Base-by-base conservation (phyloP, 2,113 vertebrate species). In the Brienomyrus longianalis region DNA sequence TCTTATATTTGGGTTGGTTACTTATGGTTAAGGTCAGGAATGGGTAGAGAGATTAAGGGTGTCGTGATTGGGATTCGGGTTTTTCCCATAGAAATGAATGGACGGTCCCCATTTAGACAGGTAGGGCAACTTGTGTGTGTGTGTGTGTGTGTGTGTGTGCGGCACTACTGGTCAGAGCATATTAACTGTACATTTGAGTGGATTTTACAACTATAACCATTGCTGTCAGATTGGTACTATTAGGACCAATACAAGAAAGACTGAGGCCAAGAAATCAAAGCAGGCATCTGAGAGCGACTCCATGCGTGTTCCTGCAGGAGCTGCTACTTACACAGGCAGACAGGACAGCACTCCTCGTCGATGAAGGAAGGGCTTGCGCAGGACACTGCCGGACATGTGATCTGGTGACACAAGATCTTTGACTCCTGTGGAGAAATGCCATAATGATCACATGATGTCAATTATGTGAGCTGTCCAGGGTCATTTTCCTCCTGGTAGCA, bases 301-400 rank as follows among this genome's bases (percentile, higher is more conserved):
- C 5, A 9, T 2, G 3, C 17, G 11, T 54, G 39, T 39, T 39
- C 52, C 19, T 19, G 9, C 21, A 70, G 83, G 31, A 80, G 47
- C 56, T 27, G 17, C 10, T 93, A 97, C 98, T 99, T 92, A 99
- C 98, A 91, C 27, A 96, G 92, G 91, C 98, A 99, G 48, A 96
- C 94, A 0, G 98, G 98, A 74, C 98, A 99, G 93, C 98, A 99
- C 90, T 99, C 98, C 0, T 96, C 98, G 27, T 99, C 98, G 19
- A 96, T 90, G 87, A 99, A 97, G 21, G 95, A 94, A 0, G 98
- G 98, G 92, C 93, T 95, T 0, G 95, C 97, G 90, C 98, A 99
- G 62, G 97, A 96, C 15, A 97, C 98, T 0, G 97, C 94, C 0
- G 97, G 97, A 91, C 98, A 99, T 1, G 97, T 97, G 88, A 99